Conservation (phyloP, 1,140 invertebrate species). For the Sminthurides bifidus region DNA sequence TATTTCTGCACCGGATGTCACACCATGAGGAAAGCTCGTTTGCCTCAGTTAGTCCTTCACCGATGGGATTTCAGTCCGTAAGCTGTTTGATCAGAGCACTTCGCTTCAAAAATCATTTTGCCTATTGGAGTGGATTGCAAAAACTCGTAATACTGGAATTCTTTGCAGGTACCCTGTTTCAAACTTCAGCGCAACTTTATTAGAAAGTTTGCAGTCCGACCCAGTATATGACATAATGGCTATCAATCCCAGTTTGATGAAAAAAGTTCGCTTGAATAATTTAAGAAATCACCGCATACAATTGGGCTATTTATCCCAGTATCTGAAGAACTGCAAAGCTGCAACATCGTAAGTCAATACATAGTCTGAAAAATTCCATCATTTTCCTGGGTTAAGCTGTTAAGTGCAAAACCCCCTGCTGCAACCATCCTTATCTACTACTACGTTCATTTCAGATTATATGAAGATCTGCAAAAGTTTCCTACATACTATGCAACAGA, state of each 20-base stretch:
- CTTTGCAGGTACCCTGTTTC: conserved; percentile 58
- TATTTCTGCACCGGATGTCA: conserved; percentile 85
- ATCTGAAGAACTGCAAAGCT: conserved; percentile 53
- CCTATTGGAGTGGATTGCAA: not conserved
- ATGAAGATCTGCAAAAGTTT: conserved; percentile 44
- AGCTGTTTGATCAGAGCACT: conserved; percentile 5
- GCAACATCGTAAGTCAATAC: conserved; percentile 33
- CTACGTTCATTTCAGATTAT: conserved; percentile 42
- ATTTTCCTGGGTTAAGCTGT: no score
- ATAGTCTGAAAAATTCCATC: not conserved
- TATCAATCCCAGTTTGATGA: conserved; percentile 55
- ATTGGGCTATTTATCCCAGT: conserved; percentile 54
- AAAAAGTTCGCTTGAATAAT: conserved; percentile 49
- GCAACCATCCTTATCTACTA: not conserved
- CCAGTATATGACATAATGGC: conserved; percentile 64
- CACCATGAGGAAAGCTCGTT: conserved; percentile 56
- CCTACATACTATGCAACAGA: conserved; percentile 50
- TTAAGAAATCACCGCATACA: conserved; percentile 50
- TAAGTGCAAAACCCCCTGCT: no score
- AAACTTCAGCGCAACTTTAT: conserved; percentile 62
- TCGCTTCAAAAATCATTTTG: not conserved
- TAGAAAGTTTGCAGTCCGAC: conserved; percentile 64
- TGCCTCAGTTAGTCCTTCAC: conserved; percentile 63
- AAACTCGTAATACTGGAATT: conserved; percentile 23
- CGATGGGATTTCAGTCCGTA: conserved; percentile 61